Percentiles rank a stretch among this genome's conserved stretches.
Evolutionary conservation across 2,888 invertebrate genomes (phyloP).

Genomic region (Panopea generosa): DNA sequence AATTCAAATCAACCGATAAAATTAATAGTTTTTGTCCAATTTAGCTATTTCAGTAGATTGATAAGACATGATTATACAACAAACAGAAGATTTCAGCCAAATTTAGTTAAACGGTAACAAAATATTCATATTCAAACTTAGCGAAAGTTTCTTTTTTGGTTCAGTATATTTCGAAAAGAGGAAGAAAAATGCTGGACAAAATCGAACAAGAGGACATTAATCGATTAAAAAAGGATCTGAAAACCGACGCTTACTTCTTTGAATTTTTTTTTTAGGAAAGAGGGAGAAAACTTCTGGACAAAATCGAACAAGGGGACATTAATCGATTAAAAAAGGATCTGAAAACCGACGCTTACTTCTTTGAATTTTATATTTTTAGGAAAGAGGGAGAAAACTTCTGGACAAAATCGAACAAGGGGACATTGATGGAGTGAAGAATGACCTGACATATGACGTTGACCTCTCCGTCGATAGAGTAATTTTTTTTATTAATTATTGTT

Average conservation of each 20-base stretch:
- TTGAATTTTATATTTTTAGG: no score
- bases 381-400: constrained; percentile 6
- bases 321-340: constrained; percentile 9
- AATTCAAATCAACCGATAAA: background rate
- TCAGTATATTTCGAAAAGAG: constrained; percentile 11
- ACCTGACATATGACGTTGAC: constrained; percentile 16
- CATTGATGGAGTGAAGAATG: constrained; percentile 11
- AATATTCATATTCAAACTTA: no score
- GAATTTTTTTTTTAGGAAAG: constrained; percentile 15
- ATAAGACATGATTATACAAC: no score
- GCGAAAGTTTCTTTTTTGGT: no score
- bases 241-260: constrained; percentile 12
- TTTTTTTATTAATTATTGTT: background rate
- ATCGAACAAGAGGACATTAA: constrained; percentile 15
- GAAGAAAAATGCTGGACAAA: constrained; percentile 12
- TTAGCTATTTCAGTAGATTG: no score
- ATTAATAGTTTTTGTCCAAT: background rate
- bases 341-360: constrained; percentile 11
- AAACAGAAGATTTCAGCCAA: no score
- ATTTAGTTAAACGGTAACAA: no score
- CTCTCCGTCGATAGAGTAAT: constrained; percentile 23
- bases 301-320: constrained; percentile 17
- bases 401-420: constrained; percentile 22
- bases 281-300: constrained; percentile 11
- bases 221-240: constrained; percentile 6